Conservation (phyloP, 2,797 vertebrate genomes). For the Argyrosomus regius region DNA sequence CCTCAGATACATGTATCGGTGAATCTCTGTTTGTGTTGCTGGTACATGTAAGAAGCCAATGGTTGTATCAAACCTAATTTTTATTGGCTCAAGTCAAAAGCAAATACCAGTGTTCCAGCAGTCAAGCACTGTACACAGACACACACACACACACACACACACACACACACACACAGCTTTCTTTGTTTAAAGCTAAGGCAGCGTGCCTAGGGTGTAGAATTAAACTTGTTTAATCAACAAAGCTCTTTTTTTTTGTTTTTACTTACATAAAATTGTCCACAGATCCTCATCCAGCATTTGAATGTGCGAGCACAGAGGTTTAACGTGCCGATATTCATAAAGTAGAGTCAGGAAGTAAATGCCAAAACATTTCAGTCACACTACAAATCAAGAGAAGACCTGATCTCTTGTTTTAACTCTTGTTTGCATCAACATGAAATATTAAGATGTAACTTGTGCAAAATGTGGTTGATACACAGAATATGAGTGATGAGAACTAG, state of each 20-base stretch:
- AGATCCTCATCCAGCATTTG: conserved; percentile 54
- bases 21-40: conserved; percentile 48
- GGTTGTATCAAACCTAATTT: conserved; percentile 59
- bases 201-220: conserved; percentile 51
- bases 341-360: background rate
- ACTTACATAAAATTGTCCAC: conserved; percentile 50
- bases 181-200: conserved; percentile 62
- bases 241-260: conserved; percentile 39
- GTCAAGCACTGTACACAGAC: conserved; percentile 19
- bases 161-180: conserved; percentile 35
- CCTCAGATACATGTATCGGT: conserved; percentile 33
- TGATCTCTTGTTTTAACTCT: conserved; percentile 26
- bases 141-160: conserved; percentile 32
- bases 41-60: conserved; percentile 52
- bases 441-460: conserved; percentile 19
- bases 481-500: conserved; percentile 24
- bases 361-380: conserved; percentile 18
- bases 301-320: conserved; percentile 16
- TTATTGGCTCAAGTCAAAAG: conserved; percentile 64
- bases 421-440: conserved; percentile 14
- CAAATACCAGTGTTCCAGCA: conserved; percentile 55
- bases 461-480: conserved; percentile 21
- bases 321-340: conserved; percentile 11
- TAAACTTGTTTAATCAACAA: conserved; percentile 61
- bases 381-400: conserved; percentile 3